Base-by-base conservation (phyloP, 2,888 invertebrate genomes). In the Pseudolycoriella hygida region DNA sequence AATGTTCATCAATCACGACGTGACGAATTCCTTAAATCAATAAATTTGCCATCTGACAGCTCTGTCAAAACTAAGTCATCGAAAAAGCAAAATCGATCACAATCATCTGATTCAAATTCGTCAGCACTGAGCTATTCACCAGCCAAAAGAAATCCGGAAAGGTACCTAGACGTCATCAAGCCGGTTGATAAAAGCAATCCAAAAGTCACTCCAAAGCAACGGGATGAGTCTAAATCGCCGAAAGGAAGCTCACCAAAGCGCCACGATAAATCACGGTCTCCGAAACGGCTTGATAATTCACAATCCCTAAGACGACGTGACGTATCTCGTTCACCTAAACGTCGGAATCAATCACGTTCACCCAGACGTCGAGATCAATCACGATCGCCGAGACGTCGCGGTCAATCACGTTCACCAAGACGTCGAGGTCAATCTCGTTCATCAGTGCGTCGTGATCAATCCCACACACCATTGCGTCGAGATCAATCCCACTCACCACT, bases 121-220 rank as follows among this genome's bases (percentile, higher is more conserved):
- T 62, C 63, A 8, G 68, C 67, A 46, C 60, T 80, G 43, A 80
- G 79, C 53, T 80, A 80, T 54, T 80, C 80, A 0, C 80, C 80
- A 0, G 74, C 78, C 0, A 68, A 74, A 2, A 69, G 76, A 14
- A 73, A 77, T 60, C 78, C 80, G 0, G 80, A 80, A 53, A 69
- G 78, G 1, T 80, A 80, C 56, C 70, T 68, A 19, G 79, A 80
- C n/a, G 15, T 42, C 10, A 3, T 41, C 3, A 25, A 25, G 14
- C 12, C 19, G 14, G 20, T n/a, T 2, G 19, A 41, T 10, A 25
- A 41, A 41, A 12, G 34, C n/a, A 34, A 34, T 5, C 11, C 34
- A 34, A 12, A 12, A 34, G 11, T 25, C 4, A 25, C 25, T 25
- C 8, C 3, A 17, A 15, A 15, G 3, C 34, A 34, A 34, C 34